Conservation (phyloP, 92 coral and sea anemone genomes). For the Paragorgia papillata region DNA sequence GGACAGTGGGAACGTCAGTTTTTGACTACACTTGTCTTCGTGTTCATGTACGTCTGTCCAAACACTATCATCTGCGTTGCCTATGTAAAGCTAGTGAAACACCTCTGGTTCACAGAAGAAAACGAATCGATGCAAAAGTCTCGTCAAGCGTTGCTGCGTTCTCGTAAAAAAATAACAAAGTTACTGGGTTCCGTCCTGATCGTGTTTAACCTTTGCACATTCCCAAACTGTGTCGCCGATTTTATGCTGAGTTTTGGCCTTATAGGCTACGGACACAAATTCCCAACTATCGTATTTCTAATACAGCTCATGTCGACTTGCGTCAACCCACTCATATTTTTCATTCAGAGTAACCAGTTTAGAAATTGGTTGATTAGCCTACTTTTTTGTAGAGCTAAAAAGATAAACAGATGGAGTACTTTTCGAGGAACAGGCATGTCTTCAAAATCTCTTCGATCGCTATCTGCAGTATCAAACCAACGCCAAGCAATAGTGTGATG, state of each 20-base stretch:
- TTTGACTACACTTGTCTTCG: constrained; percentile 41
- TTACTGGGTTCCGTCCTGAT: constrained; percentile 52
- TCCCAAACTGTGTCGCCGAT: constrained; percentile 45
- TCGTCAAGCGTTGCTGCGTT: constrained; percentile 47
- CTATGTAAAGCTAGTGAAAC: constrained; percentile 45
- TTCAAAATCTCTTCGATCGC: not conserved
- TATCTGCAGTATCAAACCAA: not conserved
- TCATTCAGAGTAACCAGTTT: constrained; percentile 43
- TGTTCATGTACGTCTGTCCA: constrained; percentile 46
- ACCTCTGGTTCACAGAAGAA: constrained; percentile 53
- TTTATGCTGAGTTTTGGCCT: constrained; percentile 41
- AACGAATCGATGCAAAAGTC: constrained; percentile 31
- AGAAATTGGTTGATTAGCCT: constrained; percentile 13
- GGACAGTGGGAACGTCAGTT: constrained; percentile 33
- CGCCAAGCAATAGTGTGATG: not conserved
- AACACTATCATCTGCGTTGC: constrained; percentile 43
- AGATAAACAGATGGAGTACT: constrained; percentile 17
- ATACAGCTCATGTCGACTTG: constrained; percentile 41
- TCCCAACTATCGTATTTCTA: constrained; percentile 21
- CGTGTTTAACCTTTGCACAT: constrained; percentile 55
- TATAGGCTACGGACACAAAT: constrained; percentile 21
- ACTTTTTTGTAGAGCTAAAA: constrained; percentile 9
- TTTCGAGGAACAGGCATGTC: constrained; percentile 18
- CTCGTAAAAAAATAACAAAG: constrained; percentile 59
- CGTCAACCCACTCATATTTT: constrained; percentile 47